Conservation (phyloP, 1,140 invertebrate genomes). For the Lerema accius region DNA sequence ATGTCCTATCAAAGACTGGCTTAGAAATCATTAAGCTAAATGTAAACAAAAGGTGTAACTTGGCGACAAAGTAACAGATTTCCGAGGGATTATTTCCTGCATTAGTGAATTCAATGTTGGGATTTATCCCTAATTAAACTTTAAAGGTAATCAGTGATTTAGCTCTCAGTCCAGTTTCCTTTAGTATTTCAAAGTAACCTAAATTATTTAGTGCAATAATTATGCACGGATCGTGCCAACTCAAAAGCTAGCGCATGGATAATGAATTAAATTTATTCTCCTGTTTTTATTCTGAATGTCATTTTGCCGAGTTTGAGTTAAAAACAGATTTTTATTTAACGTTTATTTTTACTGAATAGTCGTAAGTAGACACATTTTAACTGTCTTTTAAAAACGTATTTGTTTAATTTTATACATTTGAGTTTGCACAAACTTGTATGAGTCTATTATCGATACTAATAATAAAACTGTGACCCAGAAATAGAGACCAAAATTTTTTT, state of each 20-base stretch:
- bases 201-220: constrained; percentile 17
- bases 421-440: too few species aligned
- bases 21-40: too few species aligned
- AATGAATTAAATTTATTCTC: constrained; percentile 16
- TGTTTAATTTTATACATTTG: too few species aligned
- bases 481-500: too few species aligned
- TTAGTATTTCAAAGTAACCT: background rate
- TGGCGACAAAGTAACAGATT: too few species aligned
- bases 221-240: constrained; percentile 17
- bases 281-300: constrained; percentile 15
- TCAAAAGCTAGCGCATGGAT: background rate
- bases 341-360: constrained; percentile 5
- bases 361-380: background rate
- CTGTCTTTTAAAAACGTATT: background rate
- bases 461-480: too few species aligned
- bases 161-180: background rate
- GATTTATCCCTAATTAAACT: background rate
- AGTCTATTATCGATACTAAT: too few species aligned
- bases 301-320: constrained; percentile 15
- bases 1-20: too few species aligned
- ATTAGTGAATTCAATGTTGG: background rate
- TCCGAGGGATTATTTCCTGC: too few species aligned
- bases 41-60: too few species aligned
- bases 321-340: constrained; percentile 10
- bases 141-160: background rate